Evolutionary conservation across 2,113 vertebrate genomes (phyloP).

Genomic region (Athene cunicularia): DNA sequence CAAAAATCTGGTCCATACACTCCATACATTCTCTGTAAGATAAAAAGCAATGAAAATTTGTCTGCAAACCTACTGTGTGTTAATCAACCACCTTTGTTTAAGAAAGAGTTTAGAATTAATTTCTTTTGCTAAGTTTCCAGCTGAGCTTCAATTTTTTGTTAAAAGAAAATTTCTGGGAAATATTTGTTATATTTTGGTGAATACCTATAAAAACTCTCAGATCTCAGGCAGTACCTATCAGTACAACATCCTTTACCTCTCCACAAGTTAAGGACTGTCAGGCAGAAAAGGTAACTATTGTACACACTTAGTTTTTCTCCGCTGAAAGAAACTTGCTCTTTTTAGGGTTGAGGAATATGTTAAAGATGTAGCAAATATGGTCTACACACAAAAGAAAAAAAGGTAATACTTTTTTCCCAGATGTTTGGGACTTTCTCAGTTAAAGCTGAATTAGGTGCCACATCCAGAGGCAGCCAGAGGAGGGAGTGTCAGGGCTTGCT

Average conservation of each 20-base stretch:
- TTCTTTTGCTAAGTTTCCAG: not conserved
- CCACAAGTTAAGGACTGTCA: not conserved
- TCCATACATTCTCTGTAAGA: not conserved
- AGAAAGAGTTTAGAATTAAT: slow-evolving; percentile 8
- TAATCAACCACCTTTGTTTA: slow-evolving; percentile 10
- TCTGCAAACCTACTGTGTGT: not conserved
- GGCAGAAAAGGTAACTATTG: not conserved
- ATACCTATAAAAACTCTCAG: not conserved
- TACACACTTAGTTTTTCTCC: not conserved
- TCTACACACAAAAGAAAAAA: too few relatives aligned
- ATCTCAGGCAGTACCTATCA: not conserved
- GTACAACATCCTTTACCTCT: not conserved
- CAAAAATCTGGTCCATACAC: rapidly evolving
- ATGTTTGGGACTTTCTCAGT: not conserved
- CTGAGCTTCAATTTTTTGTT: not conserved
- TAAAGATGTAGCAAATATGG: not conserved
- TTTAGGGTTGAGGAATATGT: not conserved
- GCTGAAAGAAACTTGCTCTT: not conserved
- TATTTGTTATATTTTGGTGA: not conserved
- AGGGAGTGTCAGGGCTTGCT: not conserved
- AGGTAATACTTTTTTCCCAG: not conserved
- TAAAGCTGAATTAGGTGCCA: not conserved
- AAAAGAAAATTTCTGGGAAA: not conserved
- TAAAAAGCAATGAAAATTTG: not conserved
- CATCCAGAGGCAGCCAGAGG: not conserved